Conservation (phyloP, 2,113 vertebrate genomes). For the Gavialis gangeticus region DNA sequence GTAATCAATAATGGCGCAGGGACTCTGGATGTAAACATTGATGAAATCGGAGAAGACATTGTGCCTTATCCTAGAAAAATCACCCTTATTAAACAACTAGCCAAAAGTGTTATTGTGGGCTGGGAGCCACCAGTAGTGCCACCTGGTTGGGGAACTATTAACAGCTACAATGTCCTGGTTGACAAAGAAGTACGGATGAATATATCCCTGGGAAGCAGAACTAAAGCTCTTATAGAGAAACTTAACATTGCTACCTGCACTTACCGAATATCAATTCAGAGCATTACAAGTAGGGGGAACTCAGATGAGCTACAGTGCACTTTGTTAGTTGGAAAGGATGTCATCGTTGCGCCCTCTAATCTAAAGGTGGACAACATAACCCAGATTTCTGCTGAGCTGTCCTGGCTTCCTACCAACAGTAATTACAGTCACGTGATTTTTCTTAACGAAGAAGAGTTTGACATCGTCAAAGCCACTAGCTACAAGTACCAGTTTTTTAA, state of each 20-base stretch:
- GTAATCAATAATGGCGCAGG: conserved; percentile 85
- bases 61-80: conserved; percentile 99
- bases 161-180: conserved; percentile 94
- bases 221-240: conserved; percentile 95
- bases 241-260: conserved; percentile 89
- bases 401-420: conserved; percentile 96
- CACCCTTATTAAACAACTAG: conserved; percentile 97
- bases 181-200: conserved; percentile 92
- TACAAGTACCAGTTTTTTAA: conserved; percentile 95
- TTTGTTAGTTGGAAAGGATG: conserved; percentile 93
- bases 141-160: conserved; percentile 91
- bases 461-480: conserved; percentile 89
- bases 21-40: conserved; percentile 88
- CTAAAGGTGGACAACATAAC: conserved; percentile 91
- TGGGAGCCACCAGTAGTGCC: conserved; percentile 95
- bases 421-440: conserved; percentile 97
- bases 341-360: conserved; percentile 93
- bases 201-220: conserved; percentile 89
- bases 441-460: conserved; percentile 93
- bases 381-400: conserved; percentile 91
- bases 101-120: conserved; percentile 97
- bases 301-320: conserved; percentile 95
- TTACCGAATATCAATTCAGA: conserved; percentile 94
- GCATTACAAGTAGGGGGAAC: conserved; percentile 87
- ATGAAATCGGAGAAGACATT: conserved; percentile 94